phyloP scores from a whole-genome alignment of 2,888 invertebrate genomes.

The Epistrophe eligans region DNA sequence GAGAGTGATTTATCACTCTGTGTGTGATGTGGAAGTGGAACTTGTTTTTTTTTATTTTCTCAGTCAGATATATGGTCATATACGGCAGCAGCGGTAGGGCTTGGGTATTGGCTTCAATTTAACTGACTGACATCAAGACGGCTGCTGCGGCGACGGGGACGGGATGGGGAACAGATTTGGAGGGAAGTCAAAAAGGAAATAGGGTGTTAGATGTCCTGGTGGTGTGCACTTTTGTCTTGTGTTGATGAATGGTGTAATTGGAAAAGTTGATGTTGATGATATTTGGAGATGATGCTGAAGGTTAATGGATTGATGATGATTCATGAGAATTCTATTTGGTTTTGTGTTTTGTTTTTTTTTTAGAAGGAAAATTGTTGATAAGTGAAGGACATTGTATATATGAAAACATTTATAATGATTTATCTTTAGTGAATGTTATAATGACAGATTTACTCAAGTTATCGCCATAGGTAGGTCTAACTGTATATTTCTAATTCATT shows the following conservation, averaged over 20 bases:
- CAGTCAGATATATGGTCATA: slow-evolving; percentile 11
- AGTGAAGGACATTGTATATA: not conserved
- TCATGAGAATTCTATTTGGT: slow-evolving; percentile 18
- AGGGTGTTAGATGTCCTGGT: slow-evolving; percentile 63
- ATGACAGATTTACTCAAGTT: not conserved
- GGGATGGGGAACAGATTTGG: slow-evolving; percentile 23
- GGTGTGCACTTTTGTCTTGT: slow-evolving; percentile 51
- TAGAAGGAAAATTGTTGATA: not conserved
- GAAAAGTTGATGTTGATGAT: slow-evolving; percentile 74
- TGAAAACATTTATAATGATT: slow-evolving; percentile 26
- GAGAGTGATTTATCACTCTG: slow-evolving; percentile 74
- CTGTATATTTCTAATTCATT: too few species aligned
- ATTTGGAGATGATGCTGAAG: slow-evolving; percentile 44
- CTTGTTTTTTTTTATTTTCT: slow-evolving; percentile 2
- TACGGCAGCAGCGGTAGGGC: not conserved
- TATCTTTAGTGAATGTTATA: not conserved
- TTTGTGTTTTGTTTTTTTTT: not conserved
- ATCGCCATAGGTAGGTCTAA: not conserved
- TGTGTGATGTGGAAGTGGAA: slow-evolving; percentile 17
- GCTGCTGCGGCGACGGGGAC: not conserved
- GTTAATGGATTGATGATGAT: slow-evolving; percentile 65
- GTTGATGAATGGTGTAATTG: slow-evolving; percentile 75
- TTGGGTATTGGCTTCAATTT: slow-evolving; percentile 58
- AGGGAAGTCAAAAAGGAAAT: slow-evolving; percentile 58
- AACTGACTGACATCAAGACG: slow-evolving; percentile 38